These are phyloP conservation scores for Dermolepida albohirtum DNA, from an alignment of 2,888 invertebrate species.

Conservation along the genomic window DNA sequence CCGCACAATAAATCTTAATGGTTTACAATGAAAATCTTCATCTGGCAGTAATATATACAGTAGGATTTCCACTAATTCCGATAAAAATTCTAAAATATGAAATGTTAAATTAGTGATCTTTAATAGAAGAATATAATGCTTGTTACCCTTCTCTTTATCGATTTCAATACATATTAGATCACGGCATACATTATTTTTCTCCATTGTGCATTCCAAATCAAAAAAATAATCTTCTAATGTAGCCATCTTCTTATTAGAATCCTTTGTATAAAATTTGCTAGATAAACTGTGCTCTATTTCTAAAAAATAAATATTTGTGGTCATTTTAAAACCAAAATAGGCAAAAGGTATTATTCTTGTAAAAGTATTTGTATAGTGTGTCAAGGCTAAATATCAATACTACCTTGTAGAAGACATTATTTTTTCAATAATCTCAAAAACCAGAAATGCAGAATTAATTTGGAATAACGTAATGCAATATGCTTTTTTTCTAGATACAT, in stretches of 20 bases:
- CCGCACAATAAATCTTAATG: slow-evolving; percentile 80
- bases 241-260: slow-evolving; percentile 61
- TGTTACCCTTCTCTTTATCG: slow-evolving; percentile 71
- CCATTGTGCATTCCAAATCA: slow-evolving; percentile 89
- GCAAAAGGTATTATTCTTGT: no score
- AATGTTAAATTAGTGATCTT: slow-evolving; percentile 10
- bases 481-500: no score
- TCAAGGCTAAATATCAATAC: no score
- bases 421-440: no score
- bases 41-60: slow-evolving; percentile 85
- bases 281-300: slow-evolving; percentile 64
- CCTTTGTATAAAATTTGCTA: slow-evolving; percentile 73
- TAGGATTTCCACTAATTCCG: slow-evolving; percentile 85
- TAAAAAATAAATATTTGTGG: slow-evolving; percentile 36
- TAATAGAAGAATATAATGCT: neutral
- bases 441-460: no score
- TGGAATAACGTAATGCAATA: no score
- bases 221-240: slow-evolving; percentile 84
- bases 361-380: no score
- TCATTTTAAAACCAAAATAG: no score
- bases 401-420: no score
- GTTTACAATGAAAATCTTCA: slow-evolving; percentile 86
- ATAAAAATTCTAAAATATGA: slow-evolving; percentile 75
- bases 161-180: slow-evolving; percentile 82
- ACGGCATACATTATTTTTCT: slow-evolving; percentile 81